phyloP scores from a whole-genome alignment of 1,140 invertebrate species.

The Lucilia cuprina region DNA sequence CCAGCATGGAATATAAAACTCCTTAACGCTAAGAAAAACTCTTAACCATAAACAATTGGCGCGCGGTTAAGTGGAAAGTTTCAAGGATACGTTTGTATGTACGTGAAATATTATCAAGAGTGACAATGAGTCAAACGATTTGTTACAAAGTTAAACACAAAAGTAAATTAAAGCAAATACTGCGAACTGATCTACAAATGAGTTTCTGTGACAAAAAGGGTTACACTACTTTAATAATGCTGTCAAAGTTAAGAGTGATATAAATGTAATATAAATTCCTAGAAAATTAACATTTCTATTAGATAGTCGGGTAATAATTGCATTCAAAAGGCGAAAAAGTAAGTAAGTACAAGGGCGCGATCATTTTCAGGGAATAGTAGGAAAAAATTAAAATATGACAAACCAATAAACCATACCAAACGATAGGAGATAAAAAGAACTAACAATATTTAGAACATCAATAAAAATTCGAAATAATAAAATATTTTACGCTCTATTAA shows the following conservation, averaged over 20 bases:
- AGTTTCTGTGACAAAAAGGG: background rate
- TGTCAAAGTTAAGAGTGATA: background rate
- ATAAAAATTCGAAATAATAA: background rate
- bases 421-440: too few species aligned
- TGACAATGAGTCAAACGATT: background rate
- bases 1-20: too few species aligned
- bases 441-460: background rate
- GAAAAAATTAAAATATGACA: background rate
- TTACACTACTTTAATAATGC: background rate
- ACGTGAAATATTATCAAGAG: background rate
- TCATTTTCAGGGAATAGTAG: background rate
- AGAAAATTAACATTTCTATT: background rate
- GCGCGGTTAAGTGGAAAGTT: background rate
- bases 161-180: background rate
- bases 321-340: background rate
- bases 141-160: background rate
- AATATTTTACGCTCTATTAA: background rate
- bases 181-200: background rate
- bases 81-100: background rate
- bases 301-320: background rate
- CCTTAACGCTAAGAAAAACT: background rate
- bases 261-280: background rate
- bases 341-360: background rate
- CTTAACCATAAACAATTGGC: background rate
- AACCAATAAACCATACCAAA: background rate